Evolutionary conservation across 35 echinoderm and acorn worm species (phyloP).

Genomic region (Hemicentrotus pulcherrimus): DNA sequence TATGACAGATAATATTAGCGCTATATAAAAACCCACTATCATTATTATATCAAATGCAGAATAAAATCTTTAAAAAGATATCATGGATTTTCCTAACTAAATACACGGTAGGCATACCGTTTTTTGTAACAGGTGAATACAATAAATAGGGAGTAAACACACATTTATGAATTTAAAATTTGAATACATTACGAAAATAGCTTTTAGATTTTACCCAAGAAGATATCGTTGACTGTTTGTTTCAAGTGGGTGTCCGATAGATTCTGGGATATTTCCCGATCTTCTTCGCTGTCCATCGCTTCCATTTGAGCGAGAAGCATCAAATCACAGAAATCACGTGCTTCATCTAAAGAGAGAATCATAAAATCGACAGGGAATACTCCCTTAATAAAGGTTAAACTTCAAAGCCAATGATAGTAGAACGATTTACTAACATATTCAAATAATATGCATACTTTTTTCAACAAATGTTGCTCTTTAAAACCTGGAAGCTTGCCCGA

Average conservation of each 20-base stretch:
- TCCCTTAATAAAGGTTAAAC: background rate
- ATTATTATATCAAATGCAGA: too few species aligned
- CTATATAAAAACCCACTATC: too few species aligned
- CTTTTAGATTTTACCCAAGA: background rate
- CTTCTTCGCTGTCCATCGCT: background rate
- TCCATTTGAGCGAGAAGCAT: slow-evolving; percentile 27
- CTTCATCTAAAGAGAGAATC: background rate
- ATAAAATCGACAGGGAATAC: background rate
- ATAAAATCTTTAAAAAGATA: too few species aligned
- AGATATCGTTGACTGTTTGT: slow-evolving; percentile 40
- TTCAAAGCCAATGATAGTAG: background rate
- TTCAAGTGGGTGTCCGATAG: slow-evolving; percentile 19
- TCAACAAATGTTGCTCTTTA: background rate
- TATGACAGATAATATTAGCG: too few species aligned
- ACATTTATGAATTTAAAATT: too few species aligned
- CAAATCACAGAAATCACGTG: slow-evolving; percentile 24
- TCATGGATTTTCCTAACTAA: too few species aligned
- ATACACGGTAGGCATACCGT: too few species aligned
- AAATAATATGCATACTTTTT: background rate
- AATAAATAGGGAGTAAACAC: too few species aligned
- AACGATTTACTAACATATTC: too few species aligned
- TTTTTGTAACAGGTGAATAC: too few species aligned
- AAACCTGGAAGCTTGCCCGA: background rate
- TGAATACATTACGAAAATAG: too few species aligned
- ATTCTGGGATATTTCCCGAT: background rate